phyloP scores from a whole-genome alignment of 2,888 invertebrate species.

The Tetragonula carbonaria region DNA sequence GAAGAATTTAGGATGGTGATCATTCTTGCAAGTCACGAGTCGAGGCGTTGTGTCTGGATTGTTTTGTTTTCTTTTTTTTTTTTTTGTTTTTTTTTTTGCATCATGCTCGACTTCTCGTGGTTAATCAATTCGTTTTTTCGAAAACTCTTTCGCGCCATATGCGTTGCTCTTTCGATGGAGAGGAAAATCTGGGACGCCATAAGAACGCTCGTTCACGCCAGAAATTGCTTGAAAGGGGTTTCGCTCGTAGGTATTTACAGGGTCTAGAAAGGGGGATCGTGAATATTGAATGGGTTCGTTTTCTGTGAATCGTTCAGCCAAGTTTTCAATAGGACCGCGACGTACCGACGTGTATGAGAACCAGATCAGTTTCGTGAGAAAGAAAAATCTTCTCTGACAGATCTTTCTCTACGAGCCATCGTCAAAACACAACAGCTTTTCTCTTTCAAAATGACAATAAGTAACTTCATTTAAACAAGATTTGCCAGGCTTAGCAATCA shows the following conservation, averaged over 20 bases:
- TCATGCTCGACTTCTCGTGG: background rate
- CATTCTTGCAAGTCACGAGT: background rate
- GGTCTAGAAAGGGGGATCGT: conserved; percentile 67
- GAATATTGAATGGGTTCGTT: conserved; percentile 76
- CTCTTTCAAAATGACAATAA: too few species aligned
- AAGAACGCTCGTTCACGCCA: conserved; percentile 38
- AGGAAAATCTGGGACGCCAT: conserved; percentile 51
- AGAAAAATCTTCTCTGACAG: conserved; percentile 40
- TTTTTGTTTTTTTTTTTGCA: background rate
- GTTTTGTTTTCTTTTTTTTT: background rate
- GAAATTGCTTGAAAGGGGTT: conserved; percentile 64
- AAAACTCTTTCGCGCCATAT: conserved; percentile 35
- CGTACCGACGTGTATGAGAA: conserved; percentile 38
- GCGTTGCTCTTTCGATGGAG: conserved; percentile 21
- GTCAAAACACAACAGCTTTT: conserved; percentile 14
- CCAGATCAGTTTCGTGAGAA: conserved; percentile 77
- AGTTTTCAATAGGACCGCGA: conserved; percentile 57
- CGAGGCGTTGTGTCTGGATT: background rate
- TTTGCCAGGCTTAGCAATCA: background rate
- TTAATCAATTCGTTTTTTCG: conserved; percentile 17
- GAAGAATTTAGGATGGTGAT: background rate
- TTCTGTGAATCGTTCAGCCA: conserved; percentile 59
- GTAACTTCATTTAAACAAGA: background rate
- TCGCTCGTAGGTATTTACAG: conserved; percentile 34
- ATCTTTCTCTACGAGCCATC: background rate